phyloP scores from a whole-genome alignment of 2,888 invertebrate genomes.

The Blastobasis adustella region DNA sequence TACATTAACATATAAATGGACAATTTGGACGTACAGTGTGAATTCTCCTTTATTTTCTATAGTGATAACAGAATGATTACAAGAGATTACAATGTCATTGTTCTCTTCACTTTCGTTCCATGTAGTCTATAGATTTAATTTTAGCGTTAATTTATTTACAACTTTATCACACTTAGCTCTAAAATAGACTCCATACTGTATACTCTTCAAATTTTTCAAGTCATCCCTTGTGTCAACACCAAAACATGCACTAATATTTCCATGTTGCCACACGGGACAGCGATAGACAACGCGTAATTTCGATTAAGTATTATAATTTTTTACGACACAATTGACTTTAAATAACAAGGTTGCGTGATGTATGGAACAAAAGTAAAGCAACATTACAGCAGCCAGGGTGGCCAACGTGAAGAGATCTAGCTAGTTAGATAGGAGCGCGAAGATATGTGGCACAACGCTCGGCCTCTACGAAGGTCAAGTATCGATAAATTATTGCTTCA shows the following conservation, averaged over 20 bases:
- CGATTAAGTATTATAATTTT: no score
- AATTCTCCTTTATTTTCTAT: slow-evolving; percentile 52
- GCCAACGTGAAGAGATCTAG: slow-evolving; percentile 16
- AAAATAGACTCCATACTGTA: slow-evolving; percentile 23
- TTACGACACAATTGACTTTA: slow-evolving; percentile 18
- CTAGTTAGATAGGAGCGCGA: no score
- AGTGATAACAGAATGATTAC: slow-evolving; percentile 49
- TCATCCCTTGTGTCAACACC: slow-evolving; percentile 3
- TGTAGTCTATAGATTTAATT: slow-evolving; percentile 19
- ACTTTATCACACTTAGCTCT: slow-evolving; percentile 25
- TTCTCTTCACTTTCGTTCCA: slow-evolving; percentile 65
- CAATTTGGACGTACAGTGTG: slow-evolving; percentile 76
- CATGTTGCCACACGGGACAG: no score
- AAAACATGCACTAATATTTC: background rate
- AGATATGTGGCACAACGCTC: no score
- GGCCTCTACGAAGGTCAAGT: background rate
- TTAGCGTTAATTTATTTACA: slow-evolving; percentile 41
- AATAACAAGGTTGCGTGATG: slow-evolving; percentile 6
- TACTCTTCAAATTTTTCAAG: slow-evolving; percentile 14
- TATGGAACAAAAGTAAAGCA: slow-evolving; percentile 66
- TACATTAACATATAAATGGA: slow-evolving; percentile 74
- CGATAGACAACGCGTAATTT: no score
- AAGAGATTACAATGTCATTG: slow-evolving; percentile 34
- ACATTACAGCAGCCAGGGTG: slow-evolving; percentile 31
- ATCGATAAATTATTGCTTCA: slow-evolving; percentile 38